phyloP scores from a whole-genome alignment of 1,140 invertebrate genomes.

The Manduca sexta region DNA sequence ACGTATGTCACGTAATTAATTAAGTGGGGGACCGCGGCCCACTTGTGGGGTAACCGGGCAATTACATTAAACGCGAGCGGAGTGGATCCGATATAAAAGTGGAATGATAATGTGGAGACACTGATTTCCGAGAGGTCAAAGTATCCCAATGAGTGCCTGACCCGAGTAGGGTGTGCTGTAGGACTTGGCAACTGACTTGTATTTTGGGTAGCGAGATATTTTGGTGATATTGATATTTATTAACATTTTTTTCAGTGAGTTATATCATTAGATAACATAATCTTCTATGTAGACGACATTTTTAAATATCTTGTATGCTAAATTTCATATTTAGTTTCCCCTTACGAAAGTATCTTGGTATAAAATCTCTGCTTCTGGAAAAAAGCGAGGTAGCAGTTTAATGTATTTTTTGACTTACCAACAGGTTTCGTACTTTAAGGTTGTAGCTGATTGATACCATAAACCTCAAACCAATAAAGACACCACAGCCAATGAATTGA shows the following conservation, averaged over 20 bases:
- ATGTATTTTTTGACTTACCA: too few species aligned
- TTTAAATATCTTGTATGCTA: not conserved
- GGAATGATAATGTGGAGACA: slow-evolving; percentile 4
- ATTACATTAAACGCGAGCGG: slow-evolving; percentile 14
- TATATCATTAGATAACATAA: not conserved
- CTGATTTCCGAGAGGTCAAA: slow-evolving; percentile 7
- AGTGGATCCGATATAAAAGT: slow-evolving; percentile 11
- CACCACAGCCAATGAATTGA: too few species aligned
- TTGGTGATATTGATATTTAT: not conserved
- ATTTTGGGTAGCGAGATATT: not conserved
- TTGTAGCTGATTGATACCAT: too few species aligned
- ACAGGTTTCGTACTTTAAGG: too few species aligned
- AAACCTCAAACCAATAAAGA: too few species aligned
- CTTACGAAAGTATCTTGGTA: too few species aligned
- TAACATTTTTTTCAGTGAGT: not conserved
- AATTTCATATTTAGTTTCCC: not conserved
- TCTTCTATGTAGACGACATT: not conserved
- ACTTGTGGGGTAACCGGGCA: slow-evolving; percentile 1
- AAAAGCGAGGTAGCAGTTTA: too few species aligned
- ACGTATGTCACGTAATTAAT: slow-evolving; percentile 3
- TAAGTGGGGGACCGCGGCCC: not conserved
- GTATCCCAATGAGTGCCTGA: slow-evolving; percentile 3
- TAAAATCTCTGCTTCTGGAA: too few species aligned
- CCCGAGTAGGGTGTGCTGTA: not conserved
- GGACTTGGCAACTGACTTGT: not conserved